phyloP scores from a whole-genome alignment of 2,888 invertebrate species.

The Phytoseiulus persimilis region DNA sequence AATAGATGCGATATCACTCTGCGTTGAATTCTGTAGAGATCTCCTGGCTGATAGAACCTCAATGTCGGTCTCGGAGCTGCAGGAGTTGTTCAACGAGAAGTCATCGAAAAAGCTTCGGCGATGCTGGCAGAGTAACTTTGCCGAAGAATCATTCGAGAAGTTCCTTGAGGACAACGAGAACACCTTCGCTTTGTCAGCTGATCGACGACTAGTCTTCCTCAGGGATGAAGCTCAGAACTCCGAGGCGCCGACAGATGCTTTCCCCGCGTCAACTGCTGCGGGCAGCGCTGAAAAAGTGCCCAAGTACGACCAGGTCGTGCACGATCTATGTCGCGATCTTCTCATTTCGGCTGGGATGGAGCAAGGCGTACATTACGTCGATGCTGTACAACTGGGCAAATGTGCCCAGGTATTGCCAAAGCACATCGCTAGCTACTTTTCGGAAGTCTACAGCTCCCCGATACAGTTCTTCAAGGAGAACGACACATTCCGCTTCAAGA shows the following conservation, averaged over 20 bases:
- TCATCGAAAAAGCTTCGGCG: background rate
- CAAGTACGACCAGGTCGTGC: background rate
- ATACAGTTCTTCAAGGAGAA: background rate
- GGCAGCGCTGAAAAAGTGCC: background rate
- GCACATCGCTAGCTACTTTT: background rate
- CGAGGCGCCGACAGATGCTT: background rate
- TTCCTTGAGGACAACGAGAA: background rate
- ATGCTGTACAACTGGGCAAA: background rate
- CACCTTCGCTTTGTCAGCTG: background rate
- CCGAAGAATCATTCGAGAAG: background rate
- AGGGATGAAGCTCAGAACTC: background rate
- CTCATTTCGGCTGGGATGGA: background rate
- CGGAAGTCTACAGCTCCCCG: background rate
- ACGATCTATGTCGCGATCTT: background rate
- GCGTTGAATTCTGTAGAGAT: conserved; percentile 11
- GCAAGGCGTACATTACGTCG: conserved; percentile 8
- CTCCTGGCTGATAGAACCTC: background rate
- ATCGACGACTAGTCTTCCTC: background rate
- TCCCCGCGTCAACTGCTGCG: background rate
- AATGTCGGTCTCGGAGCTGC: background rate
- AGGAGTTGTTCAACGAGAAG: background rate
- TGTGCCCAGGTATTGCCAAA: conserved; percentile 18
- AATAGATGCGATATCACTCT: background rate
- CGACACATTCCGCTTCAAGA: conserved; percentile 11
- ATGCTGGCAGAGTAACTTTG: background rate